These are phyloP conservation scores for Rutpela maculata DNA, from an alignment of 2,888 invertebrate genomes.

Conservation along the genomic window DNA sequence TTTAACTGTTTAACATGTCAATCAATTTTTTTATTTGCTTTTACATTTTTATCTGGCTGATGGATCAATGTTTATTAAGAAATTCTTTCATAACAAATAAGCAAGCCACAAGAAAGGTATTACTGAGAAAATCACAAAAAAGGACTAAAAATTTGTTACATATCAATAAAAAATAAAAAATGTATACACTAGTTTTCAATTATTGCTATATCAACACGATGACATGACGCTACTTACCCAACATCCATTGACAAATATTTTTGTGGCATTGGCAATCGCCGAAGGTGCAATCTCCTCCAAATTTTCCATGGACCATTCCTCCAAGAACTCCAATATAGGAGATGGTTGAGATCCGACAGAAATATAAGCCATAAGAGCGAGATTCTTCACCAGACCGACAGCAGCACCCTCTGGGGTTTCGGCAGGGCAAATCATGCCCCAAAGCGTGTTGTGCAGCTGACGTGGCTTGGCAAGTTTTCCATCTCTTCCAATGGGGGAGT, in stretches of 20 bases:
- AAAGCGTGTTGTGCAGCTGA: constrained; percentile 98
- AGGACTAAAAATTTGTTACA: no score
- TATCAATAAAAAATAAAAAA: no score
- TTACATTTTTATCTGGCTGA: no score
- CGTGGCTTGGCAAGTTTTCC: constrained; percentile 99
- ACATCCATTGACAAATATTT: constrained; percentile 99
- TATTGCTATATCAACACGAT: no score
- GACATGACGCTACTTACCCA: constrained; percentile 87
- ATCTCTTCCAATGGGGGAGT: constrained; percentile 98
- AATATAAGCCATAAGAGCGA: constrained; percentile 99
- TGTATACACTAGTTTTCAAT: no score
- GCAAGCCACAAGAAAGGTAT: no score
- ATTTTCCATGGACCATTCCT: constrained; percentile 99
- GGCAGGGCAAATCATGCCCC: constrained; percentile 99
- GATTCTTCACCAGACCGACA: constrained; percentile 98
- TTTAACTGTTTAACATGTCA: no score
- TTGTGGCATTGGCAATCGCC: constrained; percentile 98
- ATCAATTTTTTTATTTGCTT: no score
- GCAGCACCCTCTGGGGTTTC: constrained; percentile 99
- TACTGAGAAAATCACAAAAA: no score
- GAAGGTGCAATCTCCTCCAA: constrained; percentile 99
- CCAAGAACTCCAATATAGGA: constrained; percentile 99
- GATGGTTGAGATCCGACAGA: constrained; percentile 99
- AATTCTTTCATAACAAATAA: no score
- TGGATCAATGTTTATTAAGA: no score